Percentiles rank a stretch among this genome's conserved stretches.
Evolutionary conservation across 2,113 vertebrate species (phyloP).

Genomic region (Coptodon bakossiorum): DNA sequence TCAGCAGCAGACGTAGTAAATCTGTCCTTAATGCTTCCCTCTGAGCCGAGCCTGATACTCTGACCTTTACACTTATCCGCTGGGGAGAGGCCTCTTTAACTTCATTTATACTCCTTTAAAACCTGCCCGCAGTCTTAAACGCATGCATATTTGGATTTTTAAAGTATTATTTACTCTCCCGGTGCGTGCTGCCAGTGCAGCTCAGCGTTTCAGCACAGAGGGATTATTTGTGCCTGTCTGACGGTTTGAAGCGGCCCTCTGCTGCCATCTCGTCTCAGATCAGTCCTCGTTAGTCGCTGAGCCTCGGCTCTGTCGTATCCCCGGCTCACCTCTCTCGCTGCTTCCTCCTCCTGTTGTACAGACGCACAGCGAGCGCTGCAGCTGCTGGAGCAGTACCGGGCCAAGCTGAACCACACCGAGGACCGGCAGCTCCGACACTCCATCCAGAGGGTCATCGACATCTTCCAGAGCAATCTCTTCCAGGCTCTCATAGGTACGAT

Average conservation of each 20-base stretch:
- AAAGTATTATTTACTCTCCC: not conserved
- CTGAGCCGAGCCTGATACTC: not conserved
- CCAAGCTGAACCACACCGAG: conserved; percentile 84
- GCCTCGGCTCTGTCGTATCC: not conserved
- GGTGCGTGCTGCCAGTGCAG: not conserved
- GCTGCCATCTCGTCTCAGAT: not conserved
- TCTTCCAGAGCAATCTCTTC: conserved; percentile 98
- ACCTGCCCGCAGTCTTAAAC: not conserved
- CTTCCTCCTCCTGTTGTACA: conserved; percentile 31
- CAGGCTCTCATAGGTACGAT: conserved; percentile 89
- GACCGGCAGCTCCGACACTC: conserved; percentile 89
- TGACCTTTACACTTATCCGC: not conserved
- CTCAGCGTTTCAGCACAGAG: not conserved
- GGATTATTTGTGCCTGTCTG: not conserved
- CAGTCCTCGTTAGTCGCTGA: not conserved
- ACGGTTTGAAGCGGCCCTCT: not conserved
- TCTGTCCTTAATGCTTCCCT: not conserved
- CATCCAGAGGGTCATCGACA: conserved; percentile 93
- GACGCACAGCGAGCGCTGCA: conserved; percentile 89
- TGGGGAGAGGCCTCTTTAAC: not conserved
- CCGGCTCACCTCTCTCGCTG: not conserved
- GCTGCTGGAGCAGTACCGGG: conserved; percentile 91
- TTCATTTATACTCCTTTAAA: not conserved
- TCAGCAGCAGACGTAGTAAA: not conserved
- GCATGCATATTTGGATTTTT: not conserved